phyloP scores from a whole-genome alignment of 2,888 invertebrate genomes.

The Melanotus villosus region DNA sequence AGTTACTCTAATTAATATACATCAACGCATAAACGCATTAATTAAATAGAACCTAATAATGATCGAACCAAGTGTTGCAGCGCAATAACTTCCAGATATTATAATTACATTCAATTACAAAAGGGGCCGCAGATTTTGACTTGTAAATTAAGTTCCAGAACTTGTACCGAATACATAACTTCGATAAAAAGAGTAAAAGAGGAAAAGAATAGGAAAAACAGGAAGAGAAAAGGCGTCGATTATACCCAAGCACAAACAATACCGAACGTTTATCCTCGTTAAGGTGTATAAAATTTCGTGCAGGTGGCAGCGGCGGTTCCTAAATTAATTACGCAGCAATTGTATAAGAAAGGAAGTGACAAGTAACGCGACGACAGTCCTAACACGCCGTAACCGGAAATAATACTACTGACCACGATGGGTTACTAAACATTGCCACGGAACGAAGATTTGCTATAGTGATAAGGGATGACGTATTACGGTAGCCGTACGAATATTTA shows the following conservation, averaged over 20 bases:
- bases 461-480: conserved; percentile 2
- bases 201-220: conserved; percentile 18
- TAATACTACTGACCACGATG: conserved; percentile 50
- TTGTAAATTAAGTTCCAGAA: conserved; percentile 47
- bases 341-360: conserved; percentile 53
- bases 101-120: conserved; percentile 49
- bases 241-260: not conserved
- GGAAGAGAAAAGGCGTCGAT: not conserved
- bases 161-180: conserved; percentile 46
- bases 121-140: conserved; percentile 48
- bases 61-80: conserved; percentile 68
- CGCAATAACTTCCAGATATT: conserved; percentile 55
- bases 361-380: conserved; percentile 58
- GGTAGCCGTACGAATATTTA: conserved; percentile 1
- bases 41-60: conserved; percentile 68
- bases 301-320: conserved; percentile 21
- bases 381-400: conserved; percentile 54
- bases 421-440: conserved; percentile 36
- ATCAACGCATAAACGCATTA: conserved; percentile 69
- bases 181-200: conserved; percentile 33
- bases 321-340: conserved; percentile 24
- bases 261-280: conserved; percentile 9
- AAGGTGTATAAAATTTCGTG: conserved; percentile 2
- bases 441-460: conserved; percentile 23
- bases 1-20: conserved; percentile 69